These are phyloP conservation scores for Saturnia pavonia DNA, from an alignment of 2,888 invertebrate species.

Conservation along the genomic window DNA sequence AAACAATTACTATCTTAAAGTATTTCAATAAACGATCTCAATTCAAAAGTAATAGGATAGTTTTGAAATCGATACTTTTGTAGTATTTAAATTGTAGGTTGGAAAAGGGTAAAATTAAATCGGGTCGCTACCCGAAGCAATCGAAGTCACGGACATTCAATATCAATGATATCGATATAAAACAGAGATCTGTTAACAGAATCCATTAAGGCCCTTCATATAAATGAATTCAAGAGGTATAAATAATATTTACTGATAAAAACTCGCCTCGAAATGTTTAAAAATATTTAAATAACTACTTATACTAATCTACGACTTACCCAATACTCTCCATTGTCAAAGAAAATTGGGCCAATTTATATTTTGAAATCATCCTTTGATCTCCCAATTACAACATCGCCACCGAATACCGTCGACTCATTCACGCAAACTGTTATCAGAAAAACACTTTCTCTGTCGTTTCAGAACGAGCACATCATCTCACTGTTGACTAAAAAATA, in stretches of 20 bases:
- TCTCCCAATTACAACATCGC: slow-evolving; percentile 56
- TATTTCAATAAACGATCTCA: neutral
- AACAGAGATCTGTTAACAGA: slow-evolving; percentile 26
- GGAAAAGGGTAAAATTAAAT: slow-evolving; percentile 26
- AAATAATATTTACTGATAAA: slow-evolving; percentile 40
- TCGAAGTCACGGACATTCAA: slow-evolving; percentile 23
- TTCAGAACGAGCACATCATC: slow-evolving; percentile 44
- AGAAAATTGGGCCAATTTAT: slow-evolving; percentile 48
- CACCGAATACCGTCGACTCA: slow-evolving; percentile 41
- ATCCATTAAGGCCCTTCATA: slow-evolving; percentile 28
- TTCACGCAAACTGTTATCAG: slow-evolving; percentile 53
- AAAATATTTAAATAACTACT: neutral
- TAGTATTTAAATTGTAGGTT: slow-evolving; percentile 28
- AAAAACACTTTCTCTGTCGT: slow-evolving; percentile 60
- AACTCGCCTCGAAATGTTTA: slow-evolving; percentile 26
- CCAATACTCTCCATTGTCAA: slow-evolving; percentile 65
- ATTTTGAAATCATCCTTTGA: slow-evolving; percentile 50
- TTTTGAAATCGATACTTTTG: slow-evolving; percentile 28
- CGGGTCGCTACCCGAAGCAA: slow-evolving; percentile 25
- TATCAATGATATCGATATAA: slow-evolving; percentile 26
- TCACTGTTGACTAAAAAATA: slow-evolving; percentile 42
- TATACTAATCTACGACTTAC: slow-evolving; percentile 57
- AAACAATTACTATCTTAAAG: neutral
- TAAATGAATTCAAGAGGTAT: slow-evolving; percentile 32
- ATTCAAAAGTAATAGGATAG: neutral